These are phyloP conservation scores for Aphis gossypii DNA, from an alignment of 1,140 invertebrate species.

Conservation along the genomic window DNA sequence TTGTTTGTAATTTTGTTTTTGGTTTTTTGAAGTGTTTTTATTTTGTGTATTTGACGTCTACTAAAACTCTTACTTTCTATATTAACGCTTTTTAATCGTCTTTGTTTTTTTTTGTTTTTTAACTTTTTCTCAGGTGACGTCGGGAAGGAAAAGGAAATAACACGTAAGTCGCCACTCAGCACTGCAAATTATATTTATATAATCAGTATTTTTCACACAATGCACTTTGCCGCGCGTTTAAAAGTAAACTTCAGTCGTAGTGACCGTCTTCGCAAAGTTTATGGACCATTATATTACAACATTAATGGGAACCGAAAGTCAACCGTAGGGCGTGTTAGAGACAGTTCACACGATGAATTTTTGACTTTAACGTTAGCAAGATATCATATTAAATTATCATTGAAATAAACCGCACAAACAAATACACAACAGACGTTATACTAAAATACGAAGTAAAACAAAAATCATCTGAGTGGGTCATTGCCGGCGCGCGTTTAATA, in stretches of 20 bases:
- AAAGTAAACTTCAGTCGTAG: background rate
- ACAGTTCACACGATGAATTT: background rate
- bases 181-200: background rate
- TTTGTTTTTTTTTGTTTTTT: constrained; percentile 44
- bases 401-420: background rate
- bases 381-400: background rate
- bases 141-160: constrained; percentile 56
- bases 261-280: background rate
- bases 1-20: constrained; percentile 23
- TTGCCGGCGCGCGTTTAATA: background rate
- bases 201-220: background rate
- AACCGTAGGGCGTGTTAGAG: background rate
- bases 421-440: background rate
- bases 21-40: constrained; percentile 25
- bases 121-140: constrained; percentile 53
- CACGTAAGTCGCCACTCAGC: constrained; percentile 27
- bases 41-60: constrained; percentile 39
- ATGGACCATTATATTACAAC: background rate
- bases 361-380: background rate
- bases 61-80: background rate
- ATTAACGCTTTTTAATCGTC: constrained; percentile 42
- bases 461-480: background rate
- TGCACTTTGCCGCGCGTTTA: background rate
- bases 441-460: background rate
- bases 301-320: background rate